Percentiles rank a stretch among this genome's conserved stretches.
Evolutionary conservation across 2,888 invertebrate species (phyloP).

Genomic region (Gibbula magus): DNA sequence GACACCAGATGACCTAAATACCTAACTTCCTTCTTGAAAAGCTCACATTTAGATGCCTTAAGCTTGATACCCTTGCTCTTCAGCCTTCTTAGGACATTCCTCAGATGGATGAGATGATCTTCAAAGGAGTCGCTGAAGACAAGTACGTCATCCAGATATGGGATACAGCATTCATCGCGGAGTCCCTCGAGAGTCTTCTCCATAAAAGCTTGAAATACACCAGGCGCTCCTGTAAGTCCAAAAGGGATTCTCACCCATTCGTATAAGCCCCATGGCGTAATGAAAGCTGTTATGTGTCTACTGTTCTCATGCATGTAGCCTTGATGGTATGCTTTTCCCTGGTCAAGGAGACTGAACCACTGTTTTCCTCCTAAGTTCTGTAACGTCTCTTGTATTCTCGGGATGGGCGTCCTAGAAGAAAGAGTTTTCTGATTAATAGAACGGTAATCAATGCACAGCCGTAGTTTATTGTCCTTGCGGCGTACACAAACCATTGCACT

Average conservation of each 20-base stretch:
- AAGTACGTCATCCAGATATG: slow-evolving; percentile 39
- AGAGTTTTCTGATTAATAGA: slow-evolving; percentile 32
- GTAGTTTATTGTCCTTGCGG: slow-evolving; percentile 31
- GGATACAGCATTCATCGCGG: slow-evolving; percentile 25
- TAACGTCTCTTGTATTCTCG: slow-evolving; percentile 34
- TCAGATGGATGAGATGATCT: slow-evolving; percentile 31
- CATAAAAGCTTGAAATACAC: slow-evolving; percentile 38
- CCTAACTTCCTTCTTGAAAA: too few species aligned
- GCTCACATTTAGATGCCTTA: too few species aligned
- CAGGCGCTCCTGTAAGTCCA: slow-evolving; percentile 33
- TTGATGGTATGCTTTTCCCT: slow-evolving; percentile 39
- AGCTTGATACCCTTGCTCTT: too few species aligned
- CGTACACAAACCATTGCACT: slow-evolving; percentile 33
- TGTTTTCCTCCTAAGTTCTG: slow-evolving; percentile 30
- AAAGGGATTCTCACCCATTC: too few species aligned
- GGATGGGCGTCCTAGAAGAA: slow-evolving; percentile 36
- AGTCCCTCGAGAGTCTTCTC: slow-evolving; percentile 31
- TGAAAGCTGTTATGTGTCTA: slow-evolving; percentile 39
- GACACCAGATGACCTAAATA: too few species aligned
- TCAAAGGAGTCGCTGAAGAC: slow-evolving; percentile 29
- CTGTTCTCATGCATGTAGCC: slow-evolving; percentile 32
- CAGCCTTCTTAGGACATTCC: too few species aligned
- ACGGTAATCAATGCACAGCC: slow-evolving; percentile 40
- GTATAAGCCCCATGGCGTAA: too few species aligned
- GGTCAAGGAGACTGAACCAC: slow-evolving; percentile 38